Evolutionary conservation across 2,888 invertebrate species (phyloP), one percentile per base, ranked within the genome.

Genomic region (Morinoia aosen): DNA sequence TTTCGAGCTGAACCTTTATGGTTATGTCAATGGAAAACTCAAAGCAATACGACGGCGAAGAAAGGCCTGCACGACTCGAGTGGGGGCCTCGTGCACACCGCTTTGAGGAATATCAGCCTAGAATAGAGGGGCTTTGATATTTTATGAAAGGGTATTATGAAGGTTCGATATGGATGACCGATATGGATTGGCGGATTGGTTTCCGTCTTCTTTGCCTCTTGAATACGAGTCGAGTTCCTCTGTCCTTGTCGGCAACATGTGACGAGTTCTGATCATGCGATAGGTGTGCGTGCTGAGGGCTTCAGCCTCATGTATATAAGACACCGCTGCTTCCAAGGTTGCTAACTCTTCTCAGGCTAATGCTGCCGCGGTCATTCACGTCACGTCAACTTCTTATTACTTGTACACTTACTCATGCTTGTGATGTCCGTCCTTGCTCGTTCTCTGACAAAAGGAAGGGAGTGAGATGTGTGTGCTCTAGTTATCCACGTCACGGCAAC

Each of bases 221-320:
- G 8, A 40, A 40, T 90, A 39, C 2, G 90, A 40, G 40, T 40
- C 8, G 39, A 90, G 40, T 90, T 90, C 40, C 90, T 90, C 14
- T 40, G 90, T 40, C 90, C 90, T 90, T 90, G 90, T 40, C 40
- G 90, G 10, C 40, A 39, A 12, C 8, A 76, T 25, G 48, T 40
- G 90, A 90, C 90, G 90, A 90, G 90, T 39, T 3, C 90, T 90
- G 12, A 39, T 90, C 90, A 90, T 39, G 90, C 90, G 19, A 90
- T 90, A 76, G 16, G 76, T 33, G 8, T 76, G 76, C 76, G 90
- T 90, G 90, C 90, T 16, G 90, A 12, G 39, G 14, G 39, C 90
- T 90, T 90, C 90, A 16, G 90, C 48, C 90, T 90, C 48, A 14
- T 90, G 40, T 19, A 19, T 48, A 90, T 16, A n/a, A n/a, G 40